These are phyloP conservation scores for Bellardia pandia DNA, from an alignment of 2,888 invertebrate species.

Conservation along the genomic window DNA sequence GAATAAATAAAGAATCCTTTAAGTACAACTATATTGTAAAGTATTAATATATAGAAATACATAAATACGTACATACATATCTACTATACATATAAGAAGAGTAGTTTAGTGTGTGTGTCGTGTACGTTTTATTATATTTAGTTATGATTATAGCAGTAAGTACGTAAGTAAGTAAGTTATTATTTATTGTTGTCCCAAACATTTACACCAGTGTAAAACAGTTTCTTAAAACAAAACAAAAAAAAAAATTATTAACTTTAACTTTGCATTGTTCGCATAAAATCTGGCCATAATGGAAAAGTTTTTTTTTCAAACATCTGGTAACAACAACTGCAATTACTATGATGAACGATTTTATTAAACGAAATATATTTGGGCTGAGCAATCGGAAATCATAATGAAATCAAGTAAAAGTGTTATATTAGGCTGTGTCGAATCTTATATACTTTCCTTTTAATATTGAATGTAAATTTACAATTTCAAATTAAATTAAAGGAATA, in stretches of 20 bases:
- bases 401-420: too few relatives aligned
- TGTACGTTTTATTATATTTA: constrained; percentile 2
- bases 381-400: too few relatives aligned
- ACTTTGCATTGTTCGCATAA: neutral
- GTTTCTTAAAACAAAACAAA: neutral
- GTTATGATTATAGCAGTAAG: neutral
- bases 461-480: too few relatives aligned
- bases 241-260: constrained; percentile 15
- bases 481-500: too few relatives aligned
- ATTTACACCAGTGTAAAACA: constrained; percentile 14
- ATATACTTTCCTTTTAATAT: too few relatives aligned
- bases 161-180: neutral
- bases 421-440: too few relatives aligned
- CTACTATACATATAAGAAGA: neutral
- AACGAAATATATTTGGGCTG: too few relatives aligned
- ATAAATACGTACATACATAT: neutral
- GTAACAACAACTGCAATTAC: too few relatives aligned
- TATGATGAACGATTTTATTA: too few relatives aligned
- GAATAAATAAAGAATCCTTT: constrained; percentile 53
- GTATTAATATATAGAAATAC: constrained; percentile 29
- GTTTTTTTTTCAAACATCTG: too few relatives aligned
- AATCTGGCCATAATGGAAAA: too few relatives aligned
- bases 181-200: constrained; percentile 46
- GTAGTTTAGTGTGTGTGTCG: neutral
- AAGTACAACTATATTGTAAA: constrained; percentile 40